Evolutionary conservation across 1,140 invertebrate species (phyloP).

Genomic region (Bradysia coprophila): DNA sequence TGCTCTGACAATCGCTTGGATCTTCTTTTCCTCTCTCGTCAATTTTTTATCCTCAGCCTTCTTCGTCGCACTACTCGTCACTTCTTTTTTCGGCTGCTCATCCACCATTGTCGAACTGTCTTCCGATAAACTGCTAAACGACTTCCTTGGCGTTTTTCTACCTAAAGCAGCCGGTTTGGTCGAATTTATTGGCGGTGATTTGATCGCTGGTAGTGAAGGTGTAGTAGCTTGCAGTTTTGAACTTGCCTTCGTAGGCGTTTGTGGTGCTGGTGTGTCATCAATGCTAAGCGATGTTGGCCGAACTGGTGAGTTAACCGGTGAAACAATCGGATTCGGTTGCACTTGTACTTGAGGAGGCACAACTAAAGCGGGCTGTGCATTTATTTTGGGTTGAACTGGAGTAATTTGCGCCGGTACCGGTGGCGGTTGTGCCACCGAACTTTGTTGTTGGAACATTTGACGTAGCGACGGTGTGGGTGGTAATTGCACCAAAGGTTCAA

Average conservation of each 20-base stretch:
- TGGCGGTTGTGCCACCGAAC: conserved; percentile 5
- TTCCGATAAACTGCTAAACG: conserved; percentile 1
- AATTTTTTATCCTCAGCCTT: conserved; percentile 20
- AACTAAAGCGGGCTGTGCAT: conserved; percentile 4
- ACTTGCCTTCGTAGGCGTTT: conserved; percentile 4
- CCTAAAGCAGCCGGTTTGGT: not conserved
- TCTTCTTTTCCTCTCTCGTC: conserved; percentile 87
- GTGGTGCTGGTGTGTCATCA: conserved; percentile 1
- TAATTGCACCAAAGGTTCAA: no score
- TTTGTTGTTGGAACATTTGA: conserved; percentile 1
- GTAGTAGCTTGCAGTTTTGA: not conserved
- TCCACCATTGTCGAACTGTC: conserved; percentile 6
- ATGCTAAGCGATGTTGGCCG: not conserved
- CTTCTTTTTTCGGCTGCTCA: conserved; percentile 4
- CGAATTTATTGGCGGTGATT: not conserved
- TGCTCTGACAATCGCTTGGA: conserved; percentile 87
- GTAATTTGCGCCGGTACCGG: conserved; percentile 8
- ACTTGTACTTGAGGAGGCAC: not conserved
- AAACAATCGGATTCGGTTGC: not conserved
- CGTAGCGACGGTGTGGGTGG: not conserved
- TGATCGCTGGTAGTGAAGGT: not conserved
- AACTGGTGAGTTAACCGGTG: conserved; percentile 3
- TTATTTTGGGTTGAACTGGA: conserved; percentile 6
- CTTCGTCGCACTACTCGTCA: conserved; percentile 6
- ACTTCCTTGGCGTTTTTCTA: conserved; percentile 6